Evolutionary conservation across 2,888 invertebrate genomes (phyloP).

Genomic region (Podotricha telesiphe): DNA sequence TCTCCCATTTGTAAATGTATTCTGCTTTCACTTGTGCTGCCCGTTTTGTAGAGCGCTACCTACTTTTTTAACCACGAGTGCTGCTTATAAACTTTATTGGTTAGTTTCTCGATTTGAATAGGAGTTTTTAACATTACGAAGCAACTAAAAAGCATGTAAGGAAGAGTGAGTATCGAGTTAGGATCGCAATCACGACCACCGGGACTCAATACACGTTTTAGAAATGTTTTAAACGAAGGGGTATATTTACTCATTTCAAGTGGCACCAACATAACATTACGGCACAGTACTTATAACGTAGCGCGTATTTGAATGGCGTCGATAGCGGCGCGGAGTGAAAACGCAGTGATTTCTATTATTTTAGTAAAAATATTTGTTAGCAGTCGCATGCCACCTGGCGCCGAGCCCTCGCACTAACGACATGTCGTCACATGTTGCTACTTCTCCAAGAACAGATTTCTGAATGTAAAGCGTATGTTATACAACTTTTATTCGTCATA

Average conservation of each 20-base stretch:
- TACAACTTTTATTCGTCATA: neutral
- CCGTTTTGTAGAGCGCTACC: constrained; percentile 1
- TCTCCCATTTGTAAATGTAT: constrained; percentile 20
- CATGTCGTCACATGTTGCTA: neutral
- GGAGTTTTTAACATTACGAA: neutral
- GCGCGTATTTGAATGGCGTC: neutral
- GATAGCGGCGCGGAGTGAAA: neutral
- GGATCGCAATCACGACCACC: neutral
- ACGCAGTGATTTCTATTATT: constrained; percentile 1
- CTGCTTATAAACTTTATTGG: neutral
- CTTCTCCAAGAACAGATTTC: neutral
- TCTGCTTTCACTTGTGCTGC: neutral
- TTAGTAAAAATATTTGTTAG: constrained; percentile 8
- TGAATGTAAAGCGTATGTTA: neutral
- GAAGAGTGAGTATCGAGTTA: too few relatives aligned
- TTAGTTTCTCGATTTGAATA: neutral
- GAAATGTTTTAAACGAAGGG: neutral
- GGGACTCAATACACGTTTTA: neutral
- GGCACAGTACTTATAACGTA: neutral
- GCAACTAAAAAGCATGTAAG: neutral
- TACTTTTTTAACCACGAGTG: neutral
- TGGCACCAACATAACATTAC: neutral
- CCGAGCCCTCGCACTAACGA: neutral
- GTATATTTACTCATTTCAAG: neutral
- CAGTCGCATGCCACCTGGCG: neutral